Conservation (phyloP, 2,113 vertebrate genomes). For the Furnarius figulus region DNA sequence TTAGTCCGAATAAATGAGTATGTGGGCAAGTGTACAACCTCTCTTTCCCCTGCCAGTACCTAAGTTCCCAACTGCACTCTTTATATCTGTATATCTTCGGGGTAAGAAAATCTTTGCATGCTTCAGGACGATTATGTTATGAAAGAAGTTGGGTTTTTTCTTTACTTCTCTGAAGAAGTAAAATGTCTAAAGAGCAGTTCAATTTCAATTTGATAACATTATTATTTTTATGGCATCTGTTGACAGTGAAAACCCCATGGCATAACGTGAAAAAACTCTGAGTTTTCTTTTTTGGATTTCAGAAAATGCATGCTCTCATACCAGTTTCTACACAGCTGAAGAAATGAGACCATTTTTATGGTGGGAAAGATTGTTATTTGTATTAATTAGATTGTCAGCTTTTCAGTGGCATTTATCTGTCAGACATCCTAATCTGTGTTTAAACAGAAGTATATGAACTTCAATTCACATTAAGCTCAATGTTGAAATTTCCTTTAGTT, state of each 20-base stretch:
- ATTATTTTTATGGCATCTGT: background rate
- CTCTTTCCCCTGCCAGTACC: background rate
- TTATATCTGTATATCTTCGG: background rate
- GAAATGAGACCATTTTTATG: constrained; percentile 50
- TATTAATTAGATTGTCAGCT: constrained; percentile 77
- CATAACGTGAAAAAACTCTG: background rate
- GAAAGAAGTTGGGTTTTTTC: background rate
- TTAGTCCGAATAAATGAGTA: background rate
- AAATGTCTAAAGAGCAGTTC: background rate
- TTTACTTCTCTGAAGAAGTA: background rate
- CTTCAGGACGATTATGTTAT: background rate
- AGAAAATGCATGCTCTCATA: background rate
- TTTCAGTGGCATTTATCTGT: constrained; percentile 75
- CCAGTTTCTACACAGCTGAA: background rate
- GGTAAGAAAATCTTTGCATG: background rate
- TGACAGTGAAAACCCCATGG: background rate
- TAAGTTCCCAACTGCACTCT: background rate
- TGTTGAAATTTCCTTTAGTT: constrained; percentile 67
- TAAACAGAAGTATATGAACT: constrained; percentile 78
- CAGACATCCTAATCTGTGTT: constrained; percentile 80
- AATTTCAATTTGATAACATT: background rate
- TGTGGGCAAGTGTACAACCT: background rate
- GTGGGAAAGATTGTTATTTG: constrained; percentile 64
- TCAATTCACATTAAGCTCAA: constrained; percentile 70
- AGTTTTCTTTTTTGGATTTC: constrained; percentile 38